Base-by-base conservation (phyloP, 2,797 vertebrate genomes). In the Anguilla marmorata region DNA sequence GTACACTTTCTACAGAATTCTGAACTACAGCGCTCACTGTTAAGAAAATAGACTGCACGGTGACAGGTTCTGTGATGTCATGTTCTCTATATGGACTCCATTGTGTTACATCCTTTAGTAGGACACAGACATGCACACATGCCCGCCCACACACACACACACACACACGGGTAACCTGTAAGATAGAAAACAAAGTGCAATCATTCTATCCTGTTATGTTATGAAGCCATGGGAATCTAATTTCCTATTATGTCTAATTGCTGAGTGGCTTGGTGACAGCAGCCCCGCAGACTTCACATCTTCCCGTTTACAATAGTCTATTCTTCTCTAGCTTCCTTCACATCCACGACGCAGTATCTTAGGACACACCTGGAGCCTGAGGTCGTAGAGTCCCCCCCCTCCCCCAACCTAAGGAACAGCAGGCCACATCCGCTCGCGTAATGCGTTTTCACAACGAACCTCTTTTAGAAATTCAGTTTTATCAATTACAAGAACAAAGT, bases 281-380 rank as follows among this genome's bases (percentile, higher is more conserved):
- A 90, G 87, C 88, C 90, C 37, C 63, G 90, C 90, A 86, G 89
- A 86, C 41, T 21, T 79, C 9, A 85, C 0, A 89, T 66, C 90
- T 94, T 95, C 93, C 94, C 93, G 93, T 94, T 92, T 86, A 80
- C 54, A 88, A 11, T 14, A 89, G 87, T 66, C 94, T 90, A 95
- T 96, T 96, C 94, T 94, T 87, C 86, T 56, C 91, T 19, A 48
- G 19, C 86, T 96, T 96, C 95, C 94, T 92, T 88, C 27, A 88
- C 83, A 82, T 87, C 91, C 91, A 90, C 86, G 88, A 88, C 80
- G 8, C 85, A 89, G 54, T 0, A 54, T 88, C 91, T 90, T 90
- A 83, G 95, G 95, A 95, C 91, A 94, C 95, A 96, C 94, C 95
- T 96, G 95, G 93, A 63, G 90, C 89, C 41, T n/a, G 24, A 14